phyloP scores from a whole-genome alignment of 1,140 invertebrate genomes.

The Aethina tumida region DNA sequence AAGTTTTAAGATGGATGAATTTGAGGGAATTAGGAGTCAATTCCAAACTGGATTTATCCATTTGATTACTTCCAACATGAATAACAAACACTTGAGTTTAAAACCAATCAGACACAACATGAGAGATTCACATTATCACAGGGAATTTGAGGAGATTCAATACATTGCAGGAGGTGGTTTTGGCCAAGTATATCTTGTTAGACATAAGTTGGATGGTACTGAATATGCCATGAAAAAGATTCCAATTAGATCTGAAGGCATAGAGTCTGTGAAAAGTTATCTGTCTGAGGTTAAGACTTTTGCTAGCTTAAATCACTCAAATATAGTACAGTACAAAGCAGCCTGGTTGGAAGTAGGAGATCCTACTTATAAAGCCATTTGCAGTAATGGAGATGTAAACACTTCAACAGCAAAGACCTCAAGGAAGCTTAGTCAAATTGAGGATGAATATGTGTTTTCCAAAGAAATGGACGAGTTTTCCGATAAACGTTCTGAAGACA shows the following conservation, averaged over 20 bases:
- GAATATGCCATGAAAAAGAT: slow-evolving; percentile 80
- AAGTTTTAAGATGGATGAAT: slow-evolving; percentile 53
- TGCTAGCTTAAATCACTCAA: slow-evolving; percentile 65
- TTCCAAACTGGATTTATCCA: slow-evolving; percentile 53
- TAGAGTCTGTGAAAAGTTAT: slow-evolving; percentile 49
- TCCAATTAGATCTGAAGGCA: slow-evolving; percentile 47
- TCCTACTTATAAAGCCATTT: slow-evolving; percentile 14
- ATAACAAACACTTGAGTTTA: slow-evolving; percentile 38
- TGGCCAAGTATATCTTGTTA: slow-evolving; percentile 51
- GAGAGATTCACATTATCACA: slow-evolving; percentile 51
- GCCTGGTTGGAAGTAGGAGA: slow-evolving; percentile 62
- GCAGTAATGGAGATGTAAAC: slow-evolving; percentile 3
- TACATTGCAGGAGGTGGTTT: slow-evolving; percentile 70
- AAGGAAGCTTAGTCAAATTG: not conserved
- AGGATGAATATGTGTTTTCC: slow-evolving; percentile 14
- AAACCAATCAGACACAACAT: slow-evolving; percentile 38
- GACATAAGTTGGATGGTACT: slow-evolving; percentile 61
- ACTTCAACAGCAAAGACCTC: slow-evolving; percentile 2
- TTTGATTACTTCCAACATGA: slow-evolving; percentile 43
- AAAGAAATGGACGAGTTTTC: slow-evolving; percentile 14
- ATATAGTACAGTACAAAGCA: slow-evolving; percentile 75
- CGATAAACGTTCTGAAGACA: slow-evolving; percentile 10
- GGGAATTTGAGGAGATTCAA: slow-evolving; percentile 62
- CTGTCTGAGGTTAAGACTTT: slow-evolving; percentile 70
- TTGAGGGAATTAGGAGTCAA: slow-evolving; percentile 51